Conservation (phyloP, 2,797 vertebrate species). For the Oreochromis grahami region DNA sequence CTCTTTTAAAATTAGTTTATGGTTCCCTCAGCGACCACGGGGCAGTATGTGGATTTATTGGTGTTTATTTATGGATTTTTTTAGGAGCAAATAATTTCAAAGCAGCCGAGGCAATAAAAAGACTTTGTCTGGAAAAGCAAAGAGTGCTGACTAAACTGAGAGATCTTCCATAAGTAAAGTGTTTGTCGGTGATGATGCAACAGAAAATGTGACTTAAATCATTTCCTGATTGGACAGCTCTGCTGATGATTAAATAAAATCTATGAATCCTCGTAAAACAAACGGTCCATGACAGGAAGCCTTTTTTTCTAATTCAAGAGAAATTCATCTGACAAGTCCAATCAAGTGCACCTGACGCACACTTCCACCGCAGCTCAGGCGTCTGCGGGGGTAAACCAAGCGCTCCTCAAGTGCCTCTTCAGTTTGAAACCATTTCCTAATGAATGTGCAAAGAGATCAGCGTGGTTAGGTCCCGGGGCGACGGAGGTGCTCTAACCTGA, state of each 20-base stretch:
- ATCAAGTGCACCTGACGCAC: background rate
- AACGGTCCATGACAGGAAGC: background rate
- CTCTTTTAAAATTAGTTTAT: conserved; percentile 5
- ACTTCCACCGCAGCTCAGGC: background rate
- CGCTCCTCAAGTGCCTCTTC: background rate
- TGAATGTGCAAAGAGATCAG: background rate
- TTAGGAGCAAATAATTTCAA: background rate
- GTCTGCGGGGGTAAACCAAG: background rate
- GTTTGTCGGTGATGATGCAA: background rate
- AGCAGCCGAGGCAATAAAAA: background rate
- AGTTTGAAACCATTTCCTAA: background rate
- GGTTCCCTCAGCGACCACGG: background rate
- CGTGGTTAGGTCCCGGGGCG: background rate
- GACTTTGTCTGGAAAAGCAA: background rate
- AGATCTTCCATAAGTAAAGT: background rate
- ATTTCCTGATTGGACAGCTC: background rate
- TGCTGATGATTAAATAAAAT: background rate
- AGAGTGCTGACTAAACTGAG: background rate
- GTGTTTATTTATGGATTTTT: background rate
- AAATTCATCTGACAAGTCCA: background rate
- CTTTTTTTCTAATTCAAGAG: background rate
- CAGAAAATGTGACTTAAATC: background rate
- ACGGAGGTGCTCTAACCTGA: background rate
- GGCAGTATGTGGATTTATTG: background rate
- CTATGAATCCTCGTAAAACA: background rate